phyloP scores from a whole-genome alignment of 2,797 vertebrate species.

The Hipposideros larvatus region DNA sequence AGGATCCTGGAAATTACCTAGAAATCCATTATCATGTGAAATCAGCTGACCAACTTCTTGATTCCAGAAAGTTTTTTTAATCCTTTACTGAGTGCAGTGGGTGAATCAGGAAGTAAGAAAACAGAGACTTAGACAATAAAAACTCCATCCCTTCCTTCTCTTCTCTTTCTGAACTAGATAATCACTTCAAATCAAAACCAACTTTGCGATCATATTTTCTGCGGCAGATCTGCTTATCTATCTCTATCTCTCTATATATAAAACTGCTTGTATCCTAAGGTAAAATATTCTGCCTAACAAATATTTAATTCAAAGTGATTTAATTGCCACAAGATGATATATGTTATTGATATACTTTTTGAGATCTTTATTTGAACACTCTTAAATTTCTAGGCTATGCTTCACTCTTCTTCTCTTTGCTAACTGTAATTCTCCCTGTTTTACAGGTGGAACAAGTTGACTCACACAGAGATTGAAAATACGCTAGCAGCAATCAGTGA shows the following conservation, averaged over 20 bases:
- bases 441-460: constrained; percentile 33
- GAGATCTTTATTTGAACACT: background rate
- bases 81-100: background rate
- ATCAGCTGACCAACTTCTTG: background rate
- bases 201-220: background rate
- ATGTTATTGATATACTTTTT: background rate
- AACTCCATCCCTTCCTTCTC: background rate
- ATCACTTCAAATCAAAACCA: constrained; percentile 32
- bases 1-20: background rate
- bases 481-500: background rate
- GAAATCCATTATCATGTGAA: background rate
- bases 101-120: background rate
- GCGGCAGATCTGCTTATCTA: background rate
- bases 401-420: constrained; percentile 8
- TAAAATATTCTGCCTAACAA: constrained; percentile 36
- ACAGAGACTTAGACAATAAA: background rate
- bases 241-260: background rate
- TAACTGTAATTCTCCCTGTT: constrained; percentile 11
- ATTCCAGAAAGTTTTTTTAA: background rate
- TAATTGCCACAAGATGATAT: background rate
- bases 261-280: background rate
- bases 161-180: background rate
- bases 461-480: constrained; percentile 41
- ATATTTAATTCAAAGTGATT: constrained; percentile 26
- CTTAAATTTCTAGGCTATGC: background rate